Evolutionary conservation across 2,797 vertebrate genomes (phyloP).

Genomic region (Anas capensis): DNA sequence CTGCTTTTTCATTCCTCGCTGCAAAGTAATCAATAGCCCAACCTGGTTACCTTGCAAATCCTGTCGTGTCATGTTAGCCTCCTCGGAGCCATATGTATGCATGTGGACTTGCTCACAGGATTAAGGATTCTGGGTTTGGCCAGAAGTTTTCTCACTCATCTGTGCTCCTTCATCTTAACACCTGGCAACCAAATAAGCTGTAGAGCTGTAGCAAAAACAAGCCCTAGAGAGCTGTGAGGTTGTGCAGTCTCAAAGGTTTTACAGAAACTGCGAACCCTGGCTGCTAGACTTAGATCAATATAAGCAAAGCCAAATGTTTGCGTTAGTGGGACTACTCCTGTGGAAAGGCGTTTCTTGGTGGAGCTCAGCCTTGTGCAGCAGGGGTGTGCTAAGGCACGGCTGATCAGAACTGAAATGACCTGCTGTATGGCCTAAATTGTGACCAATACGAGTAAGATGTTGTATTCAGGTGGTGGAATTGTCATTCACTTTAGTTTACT

Average conservation of each 20-base stretch:
- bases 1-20: neutral
- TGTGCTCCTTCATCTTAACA: neutral
- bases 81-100: neutral
- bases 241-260: neutral
- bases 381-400: neutral
- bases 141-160: neutral
- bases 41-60: neutral
- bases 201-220: neutral
- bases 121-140: neutral
- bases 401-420: neutral
- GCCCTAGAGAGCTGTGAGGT: neutral
- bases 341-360: neutral
- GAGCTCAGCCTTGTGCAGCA: fast-evolving
- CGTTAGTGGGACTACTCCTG: neutral
- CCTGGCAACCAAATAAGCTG: neutral
- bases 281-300: neutral
- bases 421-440: neutral
- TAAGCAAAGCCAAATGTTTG: neutral
- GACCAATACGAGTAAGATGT: fast-evolving
- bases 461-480: neutral
- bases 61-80: fast-evolving
- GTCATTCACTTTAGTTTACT: neutral
- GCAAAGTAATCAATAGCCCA: neutral
- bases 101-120: neutral
- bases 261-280: neutral